phyloP scores from a whole-genome alignment of 2,113 vertebrate genomes.

The Paradoxurus hermaphroditus region DNA sequence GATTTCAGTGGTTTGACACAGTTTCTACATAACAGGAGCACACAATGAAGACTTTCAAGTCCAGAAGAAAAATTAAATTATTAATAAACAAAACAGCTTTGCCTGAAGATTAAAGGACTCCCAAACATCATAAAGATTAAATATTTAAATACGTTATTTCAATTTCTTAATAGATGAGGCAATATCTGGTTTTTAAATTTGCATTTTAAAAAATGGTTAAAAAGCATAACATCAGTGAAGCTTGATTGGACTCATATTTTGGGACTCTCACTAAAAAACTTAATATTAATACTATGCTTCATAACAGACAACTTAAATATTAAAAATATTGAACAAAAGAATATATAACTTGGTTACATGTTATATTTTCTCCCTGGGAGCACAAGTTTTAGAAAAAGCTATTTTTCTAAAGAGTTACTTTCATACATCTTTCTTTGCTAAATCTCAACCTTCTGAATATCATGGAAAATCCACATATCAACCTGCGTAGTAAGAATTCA shows the following conservation, averaged over 20 bases:
- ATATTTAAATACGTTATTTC: conserved; percentile 55
- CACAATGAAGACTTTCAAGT: conserved; percentile 19
- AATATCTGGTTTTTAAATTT: conserved; percentile 44
- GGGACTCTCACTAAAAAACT: background rate
- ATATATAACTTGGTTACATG: conserved; percentile 1
- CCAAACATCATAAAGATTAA: conserved; percentile 64
- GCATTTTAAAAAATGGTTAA: conserved; percentile 33
- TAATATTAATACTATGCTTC: background rate
- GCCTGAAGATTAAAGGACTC: conserved; percentile 53
- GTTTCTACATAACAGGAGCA: background rate
- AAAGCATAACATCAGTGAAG: conserved; percentile 1
- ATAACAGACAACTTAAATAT: background rate
- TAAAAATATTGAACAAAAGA: conserved; percentile 31
- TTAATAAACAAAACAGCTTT: conserved; percentile 51
- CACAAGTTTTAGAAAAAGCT: conserved; percentile 25
- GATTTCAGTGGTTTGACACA: background rate
- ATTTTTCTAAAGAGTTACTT: conserved; percentile 41
- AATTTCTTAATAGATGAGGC: conserved; percentile 40
- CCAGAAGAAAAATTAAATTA: conserved; percentile 28
- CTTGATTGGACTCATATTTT: background rate
- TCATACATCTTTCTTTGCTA: conserved; percentile 4
- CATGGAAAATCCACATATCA: conserved; percentile 48
- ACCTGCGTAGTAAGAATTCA: conserved; percentile 62
- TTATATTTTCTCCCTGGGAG: conserved; percentile 5
- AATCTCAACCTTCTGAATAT: conserved; percentile 41